These are phyloP conservation scores for Spea bombifrons DNA, from an alignment of 2,113 vertebrate species.

Conservation along the genomic window DNA sequence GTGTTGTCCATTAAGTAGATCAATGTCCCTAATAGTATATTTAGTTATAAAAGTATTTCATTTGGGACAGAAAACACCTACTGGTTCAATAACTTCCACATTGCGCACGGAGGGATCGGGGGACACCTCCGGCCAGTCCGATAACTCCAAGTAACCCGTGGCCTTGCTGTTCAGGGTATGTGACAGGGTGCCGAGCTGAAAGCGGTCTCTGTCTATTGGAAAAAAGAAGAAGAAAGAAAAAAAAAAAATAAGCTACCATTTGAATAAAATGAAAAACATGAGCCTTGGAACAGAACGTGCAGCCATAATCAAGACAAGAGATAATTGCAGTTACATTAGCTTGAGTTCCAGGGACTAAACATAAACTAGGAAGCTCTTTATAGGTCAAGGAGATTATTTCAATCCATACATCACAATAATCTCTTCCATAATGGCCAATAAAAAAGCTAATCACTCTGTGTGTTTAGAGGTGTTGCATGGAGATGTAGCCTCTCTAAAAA, in stretches of 20 bases:
- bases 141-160: slow-evolving; percentile 88
- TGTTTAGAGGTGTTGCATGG: slow-evolving; percentile 81
- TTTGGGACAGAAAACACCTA: slow-evolving; percentile 58
- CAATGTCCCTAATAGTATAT: no score
- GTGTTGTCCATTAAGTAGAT: no score
- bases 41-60: background rate
- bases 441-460: slow-evolving; percentile 83
- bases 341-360: slow-evolving; percentile 79
- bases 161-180: slow-evolving; percentile 87
- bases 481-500: slow-evolving; percentile 85
- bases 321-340: slow-evolving; percentile 76
- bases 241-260: slow-evolving; percentile 2
- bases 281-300: slow-evolving; percentile 61
- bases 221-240: slow-evolving; percentile 50
- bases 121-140: slow-evolving; percentile 85
- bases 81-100: slow-evolving; percentile 82
- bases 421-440: slow-evolving; percentile 80
- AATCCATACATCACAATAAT: slow-evolving; percentile 82
- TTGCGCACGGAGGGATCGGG: slow-evolving; percentile 90
- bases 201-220: slow-evolving; percentile 86
- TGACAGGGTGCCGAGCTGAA: slow-evolving; percentile 92
- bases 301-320: slow-evolving; percentile 68
- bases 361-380: slow-evolving; percentile 76
- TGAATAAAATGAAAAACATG: slow-evolving; percentile 55
- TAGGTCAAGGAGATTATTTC: slow-evolving; percentile 77